Percentiles rank a stretch among this genome's conserved stretches.
Conservation (phyloP, 2,113 vertebrate genomes). For the Sapajus apella region DNA sequence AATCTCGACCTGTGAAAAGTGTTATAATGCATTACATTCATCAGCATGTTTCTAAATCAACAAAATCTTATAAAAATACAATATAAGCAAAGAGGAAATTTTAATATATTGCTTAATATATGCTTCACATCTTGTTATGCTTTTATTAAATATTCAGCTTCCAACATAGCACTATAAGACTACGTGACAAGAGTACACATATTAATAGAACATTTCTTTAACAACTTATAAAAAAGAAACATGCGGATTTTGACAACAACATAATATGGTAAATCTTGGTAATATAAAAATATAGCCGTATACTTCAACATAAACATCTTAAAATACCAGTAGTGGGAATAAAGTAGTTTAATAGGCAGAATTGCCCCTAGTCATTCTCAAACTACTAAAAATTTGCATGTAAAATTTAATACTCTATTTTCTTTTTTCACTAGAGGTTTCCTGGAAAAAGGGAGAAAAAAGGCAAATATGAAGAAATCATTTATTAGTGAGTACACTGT, state of each 20-base stretch:
- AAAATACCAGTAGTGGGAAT: conserved; percentile 62
- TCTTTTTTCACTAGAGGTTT: conserved; percentile 8
- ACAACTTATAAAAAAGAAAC: conserved; percentile 51
- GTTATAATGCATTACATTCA: neutral
- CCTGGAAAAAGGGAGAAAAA: neutral
- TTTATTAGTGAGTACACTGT: neutral
- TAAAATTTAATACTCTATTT: conserved; percentile 62
- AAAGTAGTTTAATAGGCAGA: conserved; percentile 58
- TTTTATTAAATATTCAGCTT: conserved; percentile 58
- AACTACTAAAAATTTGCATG: conserved; percentile 61
- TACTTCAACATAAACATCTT: conserved; percentile 54
- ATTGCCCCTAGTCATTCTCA: conserved; percentile 50
- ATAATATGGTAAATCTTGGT: conserved; percentile 47
- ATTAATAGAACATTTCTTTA: conserved; percentile 59
- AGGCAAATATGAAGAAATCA: neutral
- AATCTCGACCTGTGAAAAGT: neutral
- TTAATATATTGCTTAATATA: neutral
- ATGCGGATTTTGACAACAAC: conserved; percentile 57
- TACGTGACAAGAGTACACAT: neutral
- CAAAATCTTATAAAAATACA: neutral
- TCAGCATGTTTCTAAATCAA: conserved; percentile 25
- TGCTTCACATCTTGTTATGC: neutral
- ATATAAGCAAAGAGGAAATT: neutral
- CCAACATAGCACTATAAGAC: neutral
- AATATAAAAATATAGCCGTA: conserved; percentile 33